These are phyloP conservation scores for Rhodeus uyekii DNA, from an alignment of 2,797 vertebrate genomes.

Conservation along the genomic window DNA sequence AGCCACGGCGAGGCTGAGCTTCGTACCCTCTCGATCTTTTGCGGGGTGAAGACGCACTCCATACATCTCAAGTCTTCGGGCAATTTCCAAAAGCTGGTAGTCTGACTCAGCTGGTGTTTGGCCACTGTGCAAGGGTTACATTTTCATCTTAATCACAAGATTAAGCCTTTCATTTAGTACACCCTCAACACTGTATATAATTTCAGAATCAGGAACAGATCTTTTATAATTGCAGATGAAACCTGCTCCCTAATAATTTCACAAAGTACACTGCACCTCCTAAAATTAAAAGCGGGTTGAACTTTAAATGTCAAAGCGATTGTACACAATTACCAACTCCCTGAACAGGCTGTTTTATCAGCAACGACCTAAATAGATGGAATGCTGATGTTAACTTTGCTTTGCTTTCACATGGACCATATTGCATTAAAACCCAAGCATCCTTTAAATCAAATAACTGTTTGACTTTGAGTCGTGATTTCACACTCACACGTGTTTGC, in stretches of 20 bases:
- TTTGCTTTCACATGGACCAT: neutral
- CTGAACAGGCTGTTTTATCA: neutral
- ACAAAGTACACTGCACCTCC: neutral
- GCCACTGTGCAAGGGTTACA: conserved; percentile 75
- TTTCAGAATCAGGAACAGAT: neutral
- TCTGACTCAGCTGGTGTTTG: conserved; percentile 97
- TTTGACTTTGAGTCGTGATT: neutral
- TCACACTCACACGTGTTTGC: conserved; percentile 86
- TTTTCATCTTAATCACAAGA: conserved; percentile 23
- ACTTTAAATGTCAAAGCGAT: conserved; percentile 22
- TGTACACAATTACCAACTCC: neutral
- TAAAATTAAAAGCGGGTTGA: neutral
- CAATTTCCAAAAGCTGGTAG: conserved; percentile 94
- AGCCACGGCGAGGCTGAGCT: conserved; percentile 91
- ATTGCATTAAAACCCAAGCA: neutral
- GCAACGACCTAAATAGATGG: neutral
- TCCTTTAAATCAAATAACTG: neutral
- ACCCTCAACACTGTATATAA: neutral
- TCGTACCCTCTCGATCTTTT: conserved; percentile 94
- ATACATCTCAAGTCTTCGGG: conserved; percentile 94
- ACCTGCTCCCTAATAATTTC: neutral
- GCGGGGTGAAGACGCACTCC: conserved; percentile 93
- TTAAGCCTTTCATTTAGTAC: neutral
- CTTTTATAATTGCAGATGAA: neutral
- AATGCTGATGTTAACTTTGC: neutral